A percentile compares a stretch with the other conserved stretches of the same genome.
phyloP scores from a whole-genome alignment of 2,888 invertebrate species.

The Unio delphinus region DNA sequence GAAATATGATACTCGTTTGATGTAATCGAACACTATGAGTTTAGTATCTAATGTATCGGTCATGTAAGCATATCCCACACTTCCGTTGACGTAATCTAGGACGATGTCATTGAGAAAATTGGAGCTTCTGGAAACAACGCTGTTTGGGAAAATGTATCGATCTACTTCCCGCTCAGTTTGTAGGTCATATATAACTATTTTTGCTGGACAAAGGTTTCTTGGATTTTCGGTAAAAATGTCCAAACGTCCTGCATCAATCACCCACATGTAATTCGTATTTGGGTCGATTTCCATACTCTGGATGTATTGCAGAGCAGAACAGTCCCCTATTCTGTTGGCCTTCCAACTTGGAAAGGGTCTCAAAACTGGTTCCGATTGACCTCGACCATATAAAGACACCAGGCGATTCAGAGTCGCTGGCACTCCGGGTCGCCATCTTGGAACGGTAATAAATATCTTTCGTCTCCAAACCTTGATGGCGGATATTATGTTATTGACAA shows the following conservation, averaged over 20 bases:
- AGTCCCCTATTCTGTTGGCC: conserved; percentile 25
- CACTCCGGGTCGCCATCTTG: conserved; percentile 44
- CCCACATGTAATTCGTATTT: conserved; percentile 37
- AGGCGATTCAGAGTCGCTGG: conserved; percentile 34
- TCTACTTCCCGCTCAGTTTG: conserved; percentile 3
- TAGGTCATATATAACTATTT: conserved; percentile 27
- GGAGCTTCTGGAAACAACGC: conserved; percentile 18
- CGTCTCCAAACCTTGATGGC: conserved; percentile 40
- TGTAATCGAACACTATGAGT: conserved; percentile 28
- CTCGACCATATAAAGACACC: conserved; percentile 1
- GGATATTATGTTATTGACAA: conserved; percentile 35
- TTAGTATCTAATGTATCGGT: conserved; percentile 22
- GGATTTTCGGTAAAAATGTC: conserved; percentile 11
- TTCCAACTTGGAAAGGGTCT: conserved; percentile 29
- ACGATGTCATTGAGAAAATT: conserved; percentile 39
- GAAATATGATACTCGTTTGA: conserved; percentile 16
- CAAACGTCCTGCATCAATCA: conserved; percentile 34
- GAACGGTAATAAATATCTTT: conserved; percentile 43
- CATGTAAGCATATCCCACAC: conserved; percentile 28
- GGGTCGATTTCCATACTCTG: conserved; percentile 41
- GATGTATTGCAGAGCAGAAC: conserved; percentile 29
- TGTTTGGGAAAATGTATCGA: conserved; percentile 17
- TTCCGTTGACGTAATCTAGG: conserved; percentile 23
- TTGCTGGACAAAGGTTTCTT: conserved; percentile 29
- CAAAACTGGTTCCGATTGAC: conserved; percentile 7